Base-by-base conservation (phyloP, 2,888 invertebrate species). In the Nephrocerus scutellatus region DNA sequence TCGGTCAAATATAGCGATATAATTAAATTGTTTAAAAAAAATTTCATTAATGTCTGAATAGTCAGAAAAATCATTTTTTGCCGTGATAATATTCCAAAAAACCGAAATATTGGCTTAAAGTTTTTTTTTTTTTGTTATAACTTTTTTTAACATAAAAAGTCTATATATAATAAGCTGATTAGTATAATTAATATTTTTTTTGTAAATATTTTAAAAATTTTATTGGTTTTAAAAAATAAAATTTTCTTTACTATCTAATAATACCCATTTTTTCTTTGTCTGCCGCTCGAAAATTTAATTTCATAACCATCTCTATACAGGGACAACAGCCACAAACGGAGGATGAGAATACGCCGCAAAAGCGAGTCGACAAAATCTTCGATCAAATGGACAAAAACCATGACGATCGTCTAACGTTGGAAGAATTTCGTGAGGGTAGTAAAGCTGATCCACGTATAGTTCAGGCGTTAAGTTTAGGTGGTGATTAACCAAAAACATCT, bases 351-450 rank as follows among this genome's bases (percentile, higher is more conserved):
- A 89, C 89, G 48, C 89, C 90, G 12, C 89, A 95, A 69, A 93
- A 93, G 68, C 79, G 95, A 62, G 96, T 96, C 49, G 95, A 96
- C 73, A 92, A 93, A 72, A 97, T 97, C 66, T 97, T 97, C 74
- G 91, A 92, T 70, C 93, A 95, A 68, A 92, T 95, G 93, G 97
- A 97, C 72, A 96, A 87, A 75, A 93, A 97, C 70, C 92, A 95
- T 72, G 96, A 96, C 70, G 93, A 96, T 71, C 82, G 87, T 57
- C 76, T 96, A 55, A 93, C 93, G 29, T 76, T 95, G 55, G 96
- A 96, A 61, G 93, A 96, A 70, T 93, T 93, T 74, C 82, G 92
- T 58, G 93, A 95, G 72, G 95, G 95, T 51, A 92, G 93, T 72
- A 96, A 97, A 73, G 93, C 93, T 39, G 96, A 97, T 72, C 96